Evolutionary conservation across 2,888 invertebrate species (phyloP).

Genomic region (Epinotia ramella): DNA sequence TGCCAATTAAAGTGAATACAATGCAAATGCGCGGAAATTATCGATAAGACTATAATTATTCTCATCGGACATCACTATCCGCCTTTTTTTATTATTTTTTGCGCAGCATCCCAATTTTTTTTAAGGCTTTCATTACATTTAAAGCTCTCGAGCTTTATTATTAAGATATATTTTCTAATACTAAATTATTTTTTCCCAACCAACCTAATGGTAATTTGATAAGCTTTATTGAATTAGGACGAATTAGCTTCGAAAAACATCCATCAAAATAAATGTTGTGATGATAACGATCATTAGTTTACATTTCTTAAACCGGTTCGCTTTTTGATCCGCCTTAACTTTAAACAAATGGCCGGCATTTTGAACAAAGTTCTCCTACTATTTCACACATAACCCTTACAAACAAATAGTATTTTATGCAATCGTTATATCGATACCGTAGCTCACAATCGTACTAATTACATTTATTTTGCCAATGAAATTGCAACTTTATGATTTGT

Average conservation of each 20-base stretch:
- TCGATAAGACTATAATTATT: slow-evolving; percentile 47
- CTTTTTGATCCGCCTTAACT: too few species aligned
- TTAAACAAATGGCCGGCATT: too few species aligned
- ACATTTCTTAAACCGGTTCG: neutral
- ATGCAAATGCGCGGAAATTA: slow-evolving; percentile 5
- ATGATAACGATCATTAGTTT: slow-evolving; percentile 21
- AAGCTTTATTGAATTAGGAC: slow-evolving; percentile 47
- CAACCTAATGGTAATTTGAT: slow-evolving; percentile 55
- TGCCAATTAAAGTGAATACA: too few species aligned
- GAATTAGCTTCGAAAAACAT: slow-evolving; percentile 30
- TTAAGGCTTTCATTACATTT: slow-evolving; percentile 34
- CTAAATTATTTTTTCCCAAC: neutral
- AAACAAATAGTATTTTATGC: too few species aligned
- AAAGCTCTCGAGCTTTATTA: slow-evolving; percentile 48
- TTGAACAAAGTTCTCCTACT: too few species aligned
- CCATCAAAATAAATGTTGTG: slow-evolving; percentile 35
- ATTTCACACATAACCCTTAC: too few species aligned
- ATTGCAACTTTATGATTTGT: too few species aligned
- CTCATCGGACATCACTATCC: slow-evolving; percentile 49
- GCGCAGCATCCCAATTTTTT: slow-evolving; percentile 49
- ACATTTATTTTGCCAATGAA: too few species aligned
- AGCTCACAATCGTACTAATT: too few species aligned
- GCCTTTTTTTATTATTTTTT: slow-evolving; percentile 50
- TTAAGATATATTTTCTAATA: slow-evolving; percentile 43
- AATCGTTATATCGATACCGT: too few species aligned